Conservation (phyloP, 2,113 vertebrate species). For the Oryzias celebensis region DNA sequence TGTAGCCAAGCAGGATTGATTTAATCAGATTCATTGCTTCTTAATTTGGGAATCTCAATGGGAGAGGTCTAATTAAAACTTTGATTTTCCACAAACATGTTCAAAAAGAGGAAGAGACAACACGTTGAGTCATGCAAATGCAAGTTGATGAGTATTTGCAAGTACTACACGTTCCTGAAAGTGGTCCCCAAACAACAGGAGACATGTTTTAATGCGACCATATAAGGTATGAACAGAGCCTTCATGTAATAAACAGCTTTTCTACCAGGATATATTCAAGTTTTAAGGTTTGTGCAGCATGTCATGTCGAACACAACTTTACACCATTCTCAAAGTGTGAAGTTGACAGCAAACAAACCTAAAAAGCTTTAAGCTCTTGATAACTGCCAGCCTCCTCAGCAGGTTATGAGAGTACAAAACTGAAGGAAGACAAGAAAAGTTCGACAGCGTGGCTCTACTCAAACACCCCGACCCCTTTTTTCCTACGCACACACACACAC, state of each 20-base stretch:
- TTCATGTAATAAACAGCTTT: not conserved
- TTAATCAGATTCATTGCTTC: too few relatives aligned
- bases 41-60: too few relatives aligned
- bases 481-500: slow-evolving; percentile 26
- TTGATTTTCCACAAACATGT: too few relatives aligned
- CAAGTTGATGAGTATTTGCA: too few relatives aligned
- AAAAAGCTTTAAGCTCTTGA: slow-evolving; percentile 23
- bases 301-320: not conserved
- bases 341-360: slow-evolving; percentile 24
- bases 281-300: not conserved
- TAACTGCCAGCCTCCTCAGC: slow-evolving; percentile 30
- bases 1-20: too few relatives aligned
- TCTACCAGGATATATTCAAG: not conserved
- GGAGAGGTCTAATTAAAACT: too few relatives aligned
- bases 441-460: slow-evolving; percentile 30
- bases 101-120: too few relatives aligned
- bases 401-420: slow-evolving; percentile 42
- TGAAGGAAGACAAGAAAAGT: slow-evolving; percentile 27
- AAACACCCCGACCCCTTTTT: slow-evolving; percentile 14
- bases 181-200: too few relatives aligned
- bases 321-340: not conserved
- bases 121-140: too few relatives aligned
- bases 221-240: too few relatives aligned
- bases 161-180: too few relatives aligned
- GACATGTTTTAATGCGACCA: too few relatives aligned